Percentiles rank a stretch among this genome's conserved stretches.
These are phyloP conservation scores for Adelges cooleyi DNA, from an alignment of 1,140 invertebrate species.

Conservation along the genomic window DNA sequence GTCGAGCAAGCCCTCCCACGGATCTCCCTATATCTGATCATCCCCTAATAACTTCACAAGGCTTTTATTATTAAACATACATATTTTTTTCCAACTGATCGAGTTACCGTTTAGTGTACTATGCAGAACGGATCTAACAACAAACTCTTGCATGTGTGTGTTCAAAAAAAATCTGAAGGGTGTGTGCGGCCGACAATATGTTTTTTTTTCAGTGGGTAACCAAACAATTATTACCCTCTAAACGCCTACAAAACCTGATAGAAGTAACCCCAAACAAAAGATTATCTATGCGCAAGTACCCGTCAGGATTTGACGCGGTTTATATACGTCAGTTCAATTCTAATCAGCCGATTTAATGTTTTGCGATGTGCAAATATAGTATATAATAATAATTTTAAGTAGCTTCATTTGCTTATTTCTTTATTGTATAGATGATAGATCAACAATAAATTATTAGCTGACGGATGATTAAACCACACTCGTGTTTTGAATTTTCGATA, in stretches of 20 bases:
- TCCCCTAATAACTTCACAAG: conserved; percentile 22
- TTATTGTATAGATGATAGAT: too few relatives aligned
- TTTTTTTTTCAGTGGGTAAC: conserved; percentile 9
- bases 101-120: conserved; percentile 12
- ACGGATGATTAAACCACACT: too few relatives aligned
- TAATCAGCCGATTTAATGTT: conserved; percentile 8
- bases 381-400: too few relatives aligned
- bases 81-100: conserved; percentile 15
- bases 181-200: conserved; percentile 11
- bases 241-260: conserved; percentile 23
- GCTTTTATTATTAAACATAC: conserved; percentile 20
- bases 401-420: not conserved
- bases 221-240: conserved; percentile 17
- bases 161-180: conserved; percentile 7
- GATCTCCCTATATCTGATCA: conserved; percentile 26
- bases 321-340: not conserved
- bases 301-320: conserved; percentile 9
- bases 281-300: not conserved
- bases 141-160: conserved; percentile 4
- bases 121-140: conserved; percentile 22
- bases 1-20: conserved; percentile 21
- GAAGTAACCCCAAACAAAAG: conserved; percentile 12
- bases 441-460: too few relatives aligned
- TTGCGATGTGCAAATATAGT: not conserved
- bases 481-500: too few relatives aligned